Conservation (phyloP, 2,888 invertebrate species). For the Galeopsomyia nigrocyanea region DNA sequence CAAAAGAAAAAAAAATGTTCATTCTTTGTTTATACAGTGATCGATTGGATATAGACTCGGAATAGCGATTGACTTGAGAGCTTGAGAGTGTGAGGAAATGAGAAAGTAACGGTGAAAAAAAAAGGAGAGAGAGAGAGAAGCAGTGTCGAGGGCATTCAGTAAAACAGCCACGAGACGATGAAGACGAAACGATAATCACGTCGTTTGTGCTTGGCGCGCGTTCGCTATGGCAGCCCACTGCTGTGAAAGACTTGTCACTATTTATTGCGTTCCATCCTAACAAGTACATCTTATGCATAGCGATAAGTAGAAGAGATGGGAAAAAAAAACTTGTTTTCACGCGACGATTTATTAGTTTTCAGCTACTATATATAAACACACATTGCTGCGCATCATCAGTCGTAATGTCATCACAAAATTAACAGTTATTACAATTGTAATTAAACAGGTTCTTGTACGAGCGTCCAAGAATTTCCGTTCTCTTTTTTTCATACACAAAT, state of each 20-base stretch:
- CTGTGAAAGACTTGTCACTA: slow-evolving; percentile 24
- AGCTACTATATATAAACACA: too few species aligned
- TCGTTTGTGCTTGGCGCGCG: slow-evolving; percentile 2
- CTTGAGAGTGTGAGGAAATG: not conserved
- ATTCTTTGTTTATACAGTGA: too few species aligned
- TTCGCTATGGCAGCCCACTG: slow-evolving; percentile 11
- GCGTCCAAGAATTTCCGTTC: too few species aligned
- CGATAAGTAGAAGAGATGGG: too few species aligned
- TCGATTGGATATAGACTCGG: too few species aligned
- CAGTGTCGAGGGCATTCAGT: not conserved
- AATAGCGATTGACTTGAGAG: too few species aligned
- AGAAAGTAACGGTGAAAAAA: slow-evolving; percentile 6
- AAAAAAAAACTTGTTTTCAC: slow-evolving; percentile 18
- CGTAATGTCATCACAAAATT: slow-evolving; percentile 18
- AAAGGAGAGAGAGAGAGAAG: too few species aligned
- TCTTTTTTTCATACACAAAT: too few species aligned
- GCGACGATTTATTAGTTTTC: slow-evolving; percentile 19
- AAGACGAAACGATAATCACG: slow-evolving; percentile 34
- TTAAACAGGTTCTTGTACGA: not conserved
- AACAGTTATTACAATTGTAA: slow-evolving; percentile 18
- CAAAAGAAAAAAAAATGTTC: too few species aligned
- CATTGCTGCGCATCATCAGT: slow-evolving; percentile 8
- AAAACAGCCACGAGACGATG: slow-evolving; percentile 15
- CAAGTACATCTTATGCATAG: slow-evolving; percentile 8
- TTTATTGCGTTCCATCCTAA: slow-evolving; percentile 31